Evolutionary conservation across 1,140 invertebrate species (phyloP).

Genomic region (Gryllus bimaculatus): DNA sequence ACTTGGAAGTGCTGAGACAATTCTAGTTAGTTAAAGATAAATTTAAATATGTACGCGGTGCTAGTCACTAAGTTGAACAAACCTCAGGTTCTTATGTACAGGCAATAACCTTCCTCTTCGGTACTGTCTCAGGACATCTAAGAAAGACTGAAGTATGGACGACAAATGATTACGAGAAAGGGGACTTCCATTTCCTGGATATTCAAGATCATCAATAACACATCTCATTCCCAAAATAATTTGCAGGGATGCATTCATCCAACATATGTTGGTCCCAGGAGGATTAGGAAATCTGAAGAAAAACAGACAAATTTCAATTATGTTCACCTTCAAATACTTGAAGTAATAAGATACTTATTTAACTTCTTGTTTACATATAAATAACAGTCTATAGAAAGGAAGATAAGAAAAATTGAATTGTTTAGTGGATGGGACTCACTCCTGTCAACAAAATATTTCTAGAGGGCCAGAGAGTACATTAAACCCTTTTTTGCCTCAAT

Average conservation of each 20-base stretch:
- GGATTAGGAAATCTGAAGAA: slow-evolving; percentile 15
- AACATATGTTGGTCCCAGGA: slow-evolving; percentile 13
- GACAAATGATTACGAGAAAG: not conserved
- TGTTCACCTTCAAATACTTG: not conserved
- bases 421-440: no score
- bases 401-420: no score
- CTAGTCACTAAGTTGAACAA: not conserved
- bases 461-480: no score
- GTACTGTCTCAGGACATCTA: slow-evolving; percentile 11
- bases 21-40: no score
- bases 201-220: slow-evolving; percentile 11
- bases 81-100: slow-evolving; percentile 9
- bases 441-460: no score
- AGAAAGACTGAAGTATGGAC: not conserved
- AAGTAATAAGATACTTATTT: not conserved
- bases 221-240: slow-evolving; percentile 9
- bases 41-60: not conserved
- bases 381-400: no score
- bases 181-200: not conserved
- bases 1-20: no score
- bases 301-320: not conserved
- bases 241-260: slow-evolving; percentile 16
- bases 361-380: not conserved
- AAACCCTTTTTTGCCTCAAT: no score
- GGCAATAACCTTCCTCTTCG: not conserved